Evolutionary conservation across 2,113 vertebrate genomes (phyloP).

Genomic region (Sarotherodon lohbergeri): DNA sequence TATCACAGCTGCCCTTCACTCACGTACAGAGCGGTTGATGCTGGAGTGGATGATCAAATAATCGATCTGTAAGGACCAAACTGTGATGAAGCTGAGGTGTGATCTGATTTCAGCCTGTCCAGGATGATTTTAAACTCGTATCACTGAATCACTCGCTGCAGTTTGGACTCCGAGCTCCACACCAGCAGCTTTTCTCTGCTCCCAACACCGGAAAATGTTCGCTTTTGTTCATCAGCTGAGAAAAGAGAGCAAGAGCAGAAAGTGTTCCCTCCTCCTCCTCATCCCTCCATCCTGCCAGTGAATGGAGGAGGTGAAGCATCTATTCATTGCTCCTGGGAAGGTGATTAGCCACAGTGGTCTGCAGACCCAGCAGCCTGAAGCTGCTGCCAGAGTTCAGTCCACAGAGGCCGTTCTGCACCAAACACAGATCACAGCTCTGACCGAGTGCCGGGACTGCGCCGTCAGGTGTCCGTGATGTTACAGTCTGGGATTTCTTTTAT

Average conservation of each 20-base stretch:
- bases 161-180: background rate
- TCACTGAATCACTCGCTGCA: background rate
- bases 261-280: background rate
- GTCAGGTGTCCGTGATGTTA: background rate
- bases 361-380: background rate
- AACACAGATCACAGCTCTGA: background rate
- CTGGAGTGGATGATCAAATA: background rate
- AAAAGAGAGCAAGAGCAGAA: background rate
- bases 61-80: rapidly evolving
- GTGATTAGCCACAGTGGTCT: background rate
- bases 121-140: background rate
- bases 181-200: background rate
- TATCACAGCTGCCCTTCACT: background rate
- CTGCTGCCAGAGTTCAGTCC: background rate
- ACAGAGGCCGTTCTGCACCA: background rate
- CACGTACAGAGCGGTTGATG: background rate
- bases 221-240: background rate
- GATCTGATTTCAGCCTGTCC: background rate
- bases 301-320: slow-evolving; percentile 8
- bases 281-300: background rate
- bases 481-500: background rate
- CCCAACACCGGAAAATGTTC: background rate
- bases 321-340: background rate
- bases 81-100: background rate
- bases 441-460: background rate